Evolutionary conservation across 2,113 vertebrate genomes (phyloP).

Genomic region (Aythya baeri): DNA sequence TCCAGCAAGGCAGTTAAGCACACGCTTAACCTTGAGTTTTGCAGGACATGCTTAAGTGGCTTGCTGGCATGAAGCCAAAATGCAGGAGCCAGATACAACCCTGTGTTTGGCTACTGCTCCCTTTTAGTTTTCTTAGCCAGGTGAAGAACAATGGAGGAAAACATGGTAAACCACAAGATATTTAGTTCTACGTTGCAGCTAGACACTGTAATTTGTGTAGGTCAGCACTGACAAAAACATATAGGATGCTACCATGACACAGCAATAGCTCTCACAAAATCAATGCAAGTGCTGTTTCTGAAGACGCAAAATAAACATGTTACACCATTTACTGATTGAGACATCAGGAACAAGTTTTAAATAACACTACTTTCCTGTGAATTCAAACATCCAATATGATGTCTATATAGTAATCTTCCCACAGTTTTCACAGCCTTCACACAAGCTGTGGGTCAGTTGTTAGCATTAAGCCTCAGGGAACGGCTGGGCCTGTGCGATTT

Average conservation of each 20-base stretch:
- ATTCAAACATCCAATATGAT: neutral
- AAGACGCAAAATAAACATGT: neutral
- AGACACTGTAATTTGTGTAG: fast-evolving
- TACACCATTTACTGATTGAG: neutral
- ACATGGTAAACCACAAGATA: neutral
- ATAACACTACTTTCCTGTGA: neutral
- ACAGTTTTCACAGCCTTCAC: neutral
- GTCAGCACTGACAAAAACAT: fast-evolving
- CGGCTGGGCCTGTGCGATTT: neutral
- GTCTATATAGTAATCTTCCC: neutral
- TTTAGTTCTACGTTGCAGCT: neutral
- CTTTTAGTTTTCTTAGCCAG: neutral
- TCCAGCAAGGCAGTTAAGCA: neutral
- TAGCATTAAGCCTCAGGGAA: neutral
- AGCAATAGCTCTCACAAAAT: neutral
- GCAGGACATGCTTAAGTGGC: neutral
- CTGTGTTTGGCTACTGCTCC: neutral
- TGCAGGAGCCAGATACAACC: neutral
- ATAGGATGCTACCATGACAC: neutral
- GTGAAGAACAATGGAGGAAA: neutral
- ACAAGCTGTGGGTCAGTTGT: neutral
- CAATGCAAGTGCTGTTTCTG: neutral
- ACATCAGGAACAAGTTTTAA: neutral
- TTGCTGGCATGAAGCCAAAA: neutral
- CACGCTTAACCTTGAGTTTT: constrained; percentile 1